phyloP scores from a whole-genome alignment of 2,888 invertebrate species.

The Lissocephala sabroskyi region DNA sequence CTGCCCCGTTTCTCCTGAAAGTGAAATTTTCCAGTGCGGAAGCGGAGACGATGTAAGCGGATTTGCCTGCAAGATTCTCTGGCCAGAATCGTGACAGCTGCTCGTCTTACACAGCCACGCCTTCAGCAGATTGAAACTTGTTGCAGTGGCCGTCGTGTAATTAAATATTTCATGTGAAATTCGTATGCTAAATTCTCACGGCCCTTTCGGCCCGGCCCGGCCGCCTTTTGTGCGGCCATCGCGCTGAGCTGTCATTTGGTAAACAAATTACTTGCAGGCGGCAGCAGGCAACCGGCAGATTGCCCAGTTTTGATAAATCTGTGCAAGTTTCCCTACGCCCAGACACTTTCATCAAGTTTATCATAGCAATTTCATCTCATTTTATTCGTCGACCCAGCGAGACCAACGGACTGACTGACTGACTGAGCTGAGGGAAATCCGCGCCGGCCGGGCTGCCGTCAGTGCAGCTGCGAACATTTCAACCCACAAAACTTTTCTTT shows the following conservation, averaged over 20 bases:
- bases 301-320: slow-evolving; percentile 57
- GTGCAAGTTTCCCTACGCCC: slow-evolving; percentile 20
- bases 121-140: slow-evolving; percentile 9
- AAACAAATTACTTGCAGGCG: slow-evolving; percentile 45
- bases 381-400: slow-evolving; percentile 18
- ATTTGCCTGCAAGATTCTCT: slow-evolving; percentile 1
- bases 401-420: slow-evolving; percentile 2
- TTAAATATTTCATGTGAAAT: slow-evolving; percentile 33
- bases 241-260: slow-evolving; percentile 34
- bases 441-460: neutral
- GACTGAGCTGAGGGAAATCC: neutral
- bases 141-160: slow-evolving; percentile 20
- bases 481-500: too few species aligned
- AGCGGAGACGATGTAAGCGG: slow-evolving; percentile 20
- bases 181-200: neutral
- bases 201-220: neutral
- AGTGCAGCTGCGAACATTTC: slow-evolving; percentile 15
- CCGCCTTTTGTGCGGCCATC: neutral
- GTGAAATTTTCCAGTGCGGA: too few species aligned
- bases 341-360: slow-evolving; percentile 61
- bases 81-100: neutral
- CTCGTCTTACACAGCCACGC: too few species aligned
- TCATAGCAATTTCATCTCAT: slow-evolving; percentile 53
- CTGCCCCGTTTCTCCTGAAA: neutral
- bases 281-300: slow-evolving; percentile 42